A percentile compares a stretch with the other conserved stretches of the same genome.
Conservation (phyloP, 2,888 invertebrate species). For the Phyto melanocephala region DNA sequence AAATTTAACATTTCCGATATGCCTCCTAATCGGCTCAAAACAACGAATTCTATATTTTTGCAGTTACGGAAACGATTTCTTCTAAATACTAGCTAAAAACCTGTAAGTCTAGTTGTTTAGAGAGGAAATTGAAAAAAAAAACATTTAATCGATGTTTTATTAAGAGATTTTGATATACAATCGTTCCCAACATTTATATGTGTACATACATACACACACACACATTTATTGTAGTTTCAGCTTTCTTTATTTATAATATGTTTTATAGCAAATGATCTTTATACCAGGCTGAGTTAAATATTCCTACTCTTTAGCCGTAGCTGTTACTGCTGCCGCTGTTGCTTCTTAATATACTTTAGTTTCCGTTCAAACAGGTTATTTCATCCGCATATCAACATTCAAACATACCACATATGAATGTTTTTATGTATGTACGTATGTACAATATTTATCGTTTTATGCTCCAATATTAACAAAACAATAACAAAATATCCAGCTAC, state of each 20-base stretch:
- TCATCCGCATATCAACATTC: conserved; percentile 69
- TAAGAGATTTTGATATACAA: neutral
- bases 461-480: conserved; percentile 41
- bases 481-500: conserved; percentile 45
- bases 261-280: conserved; percentile 42
- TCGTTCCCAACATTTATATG: neutral
- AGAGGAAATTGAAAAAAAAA: neutral
- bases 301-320: conserved; percentile 60
- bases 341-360: conserved; percentile 72
- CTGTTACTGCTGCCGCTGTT: conserved; percentile 35
- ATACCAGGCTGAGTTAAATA: conserved; percentile 42
- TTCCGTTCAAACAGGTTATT: conserved; percentile 79
- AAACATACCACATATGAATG: conserved; percentile 4
- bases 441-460: neutral
- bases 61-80: neutral
- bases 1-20: no score
- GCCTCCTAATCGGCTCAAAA: neutral
- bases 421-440: neutral
- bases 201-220: neutral
- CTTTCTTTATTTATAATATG: conserved; percentile 55
- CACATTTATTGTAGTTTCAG: conserved; percentile 19
- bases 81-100: neutral
- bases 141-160: neutral
- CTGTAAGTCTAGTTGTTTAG: neutral
- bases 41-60: neutral